Evolutionary conservation across 2,113 vertebrate genomes (phyloP).

Genomic region (Ceuthmochares aereus): DNA sequence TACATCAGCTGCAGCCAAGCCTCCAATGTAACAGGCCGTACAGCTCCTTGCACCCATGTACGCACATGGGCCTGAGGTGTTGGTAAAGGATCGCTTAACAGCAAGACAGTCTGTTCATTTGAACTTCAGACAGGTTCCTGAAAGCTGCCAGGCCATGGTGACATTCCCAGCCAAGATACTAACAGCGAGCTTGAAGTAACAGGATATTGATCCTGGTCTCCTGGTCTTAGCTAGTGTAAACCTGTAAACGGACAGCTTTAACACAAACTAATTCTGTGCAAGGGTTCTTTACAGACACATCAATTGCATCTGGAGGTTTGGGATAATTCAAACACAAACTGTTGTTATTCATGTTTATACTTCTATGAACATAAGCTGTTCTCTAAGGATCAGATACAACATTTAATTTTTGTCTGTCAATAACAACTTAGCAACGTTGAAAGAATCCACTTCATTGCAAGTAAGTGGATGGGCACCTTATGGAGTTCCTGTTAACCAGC

Average conservation of each 20-base stretch:
- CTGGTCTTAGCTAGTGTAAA: background rate
- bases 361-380: background rate
- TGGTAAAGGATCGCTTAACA: background rate
- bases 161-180: background rate
- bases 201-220: background rate
- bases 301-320: background rate
- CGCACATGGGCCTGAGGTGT: accelerated
- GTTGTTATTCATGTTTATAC: background rate
- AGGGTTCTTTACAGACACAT: background rate
- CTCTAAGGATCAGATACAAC: background rate
- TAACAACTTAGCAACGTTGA: background rate
- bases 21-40: background rate
- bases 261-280: background rate
- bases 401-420: background rate
- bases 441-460: background rate
- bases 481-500: background rate
- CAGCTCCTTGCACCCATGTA: background rate
- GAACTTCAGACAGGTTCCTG: background rate
- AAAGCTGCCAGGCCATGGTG: background rate
- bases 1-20: background rate
- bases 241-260: background rate
- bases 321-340: background rate
- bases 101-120: background rate
- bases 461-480: background rate
- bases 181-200: background rate